Evolutionary conservation across 2,797 vertebrate genomes (phyloP).

Genomic region (Anguilla obscura): DNA sequence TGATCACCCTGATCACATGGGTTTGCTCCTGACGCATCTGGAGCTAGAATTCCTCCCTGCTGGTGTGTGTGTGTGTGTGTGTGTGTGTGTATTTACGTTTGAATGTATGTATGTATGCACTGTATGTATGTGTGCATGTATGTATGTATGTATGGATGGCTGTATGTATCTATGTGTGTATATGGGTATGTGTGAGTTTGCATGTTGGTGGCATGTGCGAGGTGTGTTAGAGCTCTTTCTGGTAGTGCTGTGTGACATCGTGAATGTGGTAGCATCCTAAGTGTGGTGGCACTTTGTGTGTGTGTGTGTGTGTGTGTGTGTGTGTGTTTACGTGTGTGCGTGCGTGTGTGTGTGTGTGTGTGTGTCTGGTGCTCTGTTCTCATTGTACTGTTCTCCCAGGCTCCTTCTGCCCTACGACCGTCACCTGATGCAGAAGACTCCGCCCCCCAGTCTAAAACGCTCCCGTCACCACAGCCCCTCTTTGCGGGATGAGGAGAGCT

Average conservation of each 20-base stretch:
- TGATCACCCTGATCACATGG: background rate
- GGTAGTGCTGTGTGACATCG: background rate
- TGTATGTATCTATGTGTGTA: background rate
- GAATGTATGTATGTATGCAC: background rate
- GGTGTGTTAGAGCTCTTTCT: too few relatives aligned
- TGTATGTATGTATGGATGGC: background rate
- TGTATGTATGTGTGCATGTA: background rate
- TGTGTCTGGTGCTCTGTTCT: background rate
- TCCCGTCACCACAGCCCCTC: background rate
- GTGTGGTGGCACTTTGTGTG: background rate
- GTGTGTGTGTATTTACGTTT: background rate
- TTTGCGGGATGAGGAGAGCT: background rate
- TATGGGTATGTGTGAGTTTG: too few relatives aligned
- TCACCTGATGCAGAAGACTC: background rate
- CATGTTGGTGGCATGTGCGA: background rate
- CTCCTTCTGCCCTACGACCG: slow-evolving; percentile 12
- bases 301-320: background rate
- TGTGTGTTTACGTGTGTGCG: background rate
- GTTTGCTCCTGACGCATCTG: background rate
- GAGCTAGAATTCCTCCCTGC: background rate
- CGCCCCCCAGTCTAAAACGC: background rate
- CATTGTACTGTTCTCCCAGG: background rate
- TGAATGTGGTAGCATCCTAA: background rate
- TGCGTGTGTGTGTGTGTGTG: background rate
- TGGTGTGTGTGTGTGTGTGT: background rate